A percentile compares a stretch with the other conserved stretches of the same genome.
Conservation (phyloP, 2,888 invertebrate species). For the Eumacrocentrus americanus region DNA sequence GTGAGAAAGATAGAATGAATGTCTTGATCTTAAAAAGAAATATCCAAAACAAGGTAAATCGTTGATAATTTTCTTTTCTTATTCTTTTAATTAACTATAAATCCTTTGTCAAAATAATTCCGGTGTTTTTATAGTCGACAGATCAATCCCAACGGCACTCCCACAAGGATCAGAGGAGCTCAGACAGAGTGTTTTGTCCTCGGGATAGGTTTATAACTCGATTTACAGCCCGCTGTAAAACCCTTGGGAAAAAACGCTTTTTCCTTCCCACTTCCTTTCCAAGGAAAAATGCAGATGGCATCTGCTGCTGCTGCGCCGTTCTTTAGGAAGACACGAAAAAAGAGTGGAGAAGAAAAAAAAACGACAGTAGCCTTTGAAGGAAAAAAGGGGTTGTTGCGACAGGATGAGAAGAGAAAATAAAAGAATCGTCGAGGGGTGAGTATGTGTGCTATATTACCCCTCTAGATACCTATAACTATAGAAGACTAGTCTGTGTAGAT, state of each 20-base stretch:
- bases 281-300: slow-evolving; percentile 8
- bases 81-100: too few relatives aligned
- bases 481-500: not conserved
- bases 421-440: not conserved
- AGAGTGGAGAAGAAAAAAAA: not conserved
- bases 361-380: not conserved
- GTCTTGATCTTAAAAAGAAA: not conserved
- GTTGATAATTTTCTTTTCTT: not conserved
- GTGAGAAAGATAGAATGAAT: not conserved
- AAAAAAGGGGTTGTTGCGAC: slow-evolving; percentile 1
- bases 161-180: not conserved
- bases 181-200: not conserved
- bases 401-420: not conserved
- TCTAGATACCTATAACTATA: not conserved
- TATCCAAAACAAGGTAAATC: not conserved
- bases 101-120: too few relatives aligned
- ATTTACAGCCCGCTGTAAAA: slow-evolving; percentile 31
- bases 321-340: slow-evolving; percentile 4
- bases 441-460: not conserved
- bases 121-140: not conserved
- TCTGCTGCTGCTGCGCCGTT: slow-evolving; percentile 1
- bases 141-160: not conserved
- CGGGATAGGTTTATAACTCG: slow-evolving; percentile 27
- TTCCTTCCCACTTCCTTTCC: slow-evolving; percentile 4
- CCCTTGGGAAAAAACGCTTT: slow-evolving; percentile 4